These are phyloP conservation scores for Eurosta solidaginis DNA, from an alignment of 1,140 invertebrate species.

Conservation along the genomic window DNA sequence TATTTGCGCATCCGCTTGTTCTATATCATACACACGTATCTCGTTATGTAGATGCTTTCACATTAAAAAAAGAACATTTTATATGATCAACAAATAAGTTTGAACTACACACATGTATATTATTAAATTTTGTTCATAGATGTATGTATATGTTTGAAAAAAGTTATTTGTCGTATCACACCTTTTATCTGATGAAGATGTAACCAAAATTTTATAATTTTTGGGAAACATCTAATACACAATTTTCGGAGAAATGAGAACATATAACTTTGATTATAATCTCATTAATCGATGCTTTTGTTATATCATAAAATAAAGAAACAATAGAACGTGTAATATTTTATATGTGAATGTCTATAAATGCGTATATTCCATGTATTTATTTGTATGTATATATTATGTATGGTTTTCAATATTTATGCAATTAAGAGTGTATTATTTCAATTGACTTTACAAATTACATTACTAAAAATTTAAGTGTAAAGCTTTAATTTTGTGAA, in stretches of 20 bases:
- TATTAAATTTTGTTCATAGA: no score
- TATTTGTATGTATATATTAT: not conserved
- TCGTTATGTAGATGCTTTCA: conserved; percentile 21
- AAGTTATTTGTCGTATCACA: no score
- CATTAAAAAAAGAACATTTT: not conserved
- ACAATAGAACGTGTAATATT: no score
- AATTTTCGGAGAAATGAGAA: no score
- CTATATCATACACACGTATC: conserved; percentile 37
- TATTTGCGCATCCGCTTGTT: not conserved
- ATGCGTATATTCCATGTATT: not conserved
- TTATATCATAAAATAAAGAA: no score
- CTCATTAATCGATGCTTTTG: no score
- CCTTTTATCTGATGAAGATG: no score
- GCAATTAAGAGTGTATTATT: not conserved
- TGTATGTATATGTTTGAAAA: no score
- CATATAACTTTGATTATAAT: no score
- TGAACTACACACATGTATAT: conserved; percentile 25
- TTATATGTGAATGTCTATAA: not conserved
- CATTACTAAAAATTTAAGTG: not conserved
- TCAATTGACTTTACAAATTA: not conserved
- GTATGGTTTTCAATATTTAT: not conserved
- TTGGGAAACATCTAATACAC: not conserved
- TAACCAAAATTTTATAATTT: not conserved
- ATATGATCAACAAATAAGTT: conserved; percentile 5
- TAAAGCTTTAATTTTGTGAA: no score